Evolutionary conservation across 2,797 vertebrate species (phyloP).

Genomic region (Rhabdophis nuchalis): DNA sequence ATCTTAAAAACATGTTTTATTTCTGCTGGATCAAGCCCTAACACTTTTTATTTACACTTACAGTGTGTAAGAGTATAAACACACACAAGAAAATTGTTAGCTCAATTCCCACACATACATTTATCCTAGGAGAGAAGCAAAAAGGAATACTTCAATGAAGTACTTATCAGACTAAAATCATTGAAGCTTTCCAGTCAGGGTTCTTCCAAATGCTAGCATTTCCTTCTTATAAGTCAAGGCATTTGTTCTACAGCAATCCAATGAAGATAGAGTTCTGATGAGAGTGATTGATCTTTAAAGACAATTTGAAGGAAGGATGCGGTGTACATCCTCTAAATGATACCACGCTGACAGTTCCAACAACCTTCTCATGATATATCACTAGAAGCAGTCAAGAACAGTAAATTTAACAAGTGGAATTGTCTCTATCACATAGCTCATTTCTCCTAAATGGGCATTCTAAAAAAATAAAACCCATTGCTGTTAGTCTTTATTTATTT

Average conservation of each 20-base stretch:
- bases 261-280: slow-evolving; percentile 55
- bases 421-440: slow-evolving; percentile 46
- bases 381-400: slow-evolving; percentile 40
- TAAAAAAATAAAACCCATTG: background rate
- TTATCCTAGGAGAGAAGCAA: background rate
- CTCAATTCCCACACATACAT: background rate
- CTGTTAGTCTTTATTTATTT: slow-evolving; percentile 15
- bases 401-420: slow-evolving; percentile 65
- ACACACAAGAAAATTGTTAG: background rate
- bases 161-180: slow-evolving; percentile 44
- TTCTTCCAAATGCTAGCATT: slow-evolving; percentile 51
- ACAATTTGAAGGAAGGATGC: slow-evolving; percentile 62
- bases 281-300: slow-evolving; percentile 61
- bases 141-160: slow-evolving; percentile 3
- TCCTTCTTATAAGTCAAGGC: slow-evolving; percentile 56
- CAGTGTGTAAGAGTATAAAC: background rate
- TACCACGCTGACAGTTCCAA: slow-evolving; percentile 57
- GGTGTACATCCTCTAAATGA: slow-evolving; percentile 55
- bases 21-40: background rate
- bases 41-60: background rate
- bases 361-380: slow-evolving; percentile 54
- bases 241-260: slow-evolving; percentile 56
- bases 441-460: slow-evolving; percentile 51
- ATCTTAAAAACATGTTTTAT: background rate
- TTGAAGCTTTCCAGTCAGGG: slow-evolving; percentile 36